These are phyloP conservation scores for Cololabis saira DNA, from an alignment of 2,113 vertebrate species.

Conservation along the genomic window DNA sequence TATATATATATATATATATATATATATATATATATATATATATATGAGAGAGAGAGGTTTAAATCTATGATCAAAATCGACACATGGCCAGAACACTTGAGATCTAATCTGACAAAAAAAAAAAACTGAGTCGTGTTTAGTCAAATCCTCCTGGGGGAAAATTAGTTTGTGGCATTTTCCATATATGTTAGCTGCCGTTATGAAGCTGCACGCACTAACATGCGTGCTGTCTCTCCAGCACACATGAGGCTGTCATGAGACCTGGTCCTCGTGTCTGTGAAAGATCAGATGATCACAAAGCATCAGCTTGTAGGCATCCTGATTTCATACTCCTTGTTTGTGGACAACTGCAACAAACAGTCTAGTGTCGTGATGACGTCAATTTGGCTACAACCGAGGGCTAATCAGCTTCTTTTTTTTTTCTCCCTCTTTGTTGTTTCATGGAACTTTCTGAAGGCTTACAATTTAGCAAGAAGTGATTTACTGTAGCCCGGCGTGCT, in stretches of 20 bases:
- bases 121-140: slow-evolving; percentile 32
- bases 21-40: too few species aligned
- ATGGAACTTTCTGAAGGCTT: slow-evolving; percentile 60
- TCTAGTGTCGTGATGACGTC: slow-evolving; percentile 71
- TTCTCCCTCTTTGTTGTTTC: slow-evolving; percentile 37
- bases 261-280: slow-evolving; percentile 53
- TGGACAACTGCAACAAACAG: slow-evolving; percentile 59
- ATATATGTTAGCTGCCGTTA: slow-evolving; percentile 14
- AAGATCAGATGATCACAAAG: slow-evolving; percentile 67
- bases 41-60: too few species aligned
- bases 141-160: slow-evolving; percentile 20
- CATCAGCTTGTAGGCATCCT: slow-evolving; percentile 45
- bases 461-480: slow-evolving; percentile 68
- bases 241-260: slow-evolving; percentile 61
- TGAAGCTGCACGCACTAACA: slow-evolving; percentile 1
- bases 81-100: slow-evolving; percentile 13
- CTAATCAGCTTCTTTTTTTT: slow-evolving; percentile 54
- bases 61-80: too few species aligned
- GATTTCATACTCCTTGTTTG: slow-evolving; percentile 49
- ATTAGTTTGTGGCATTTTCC: slow-evolving; percentile 25
- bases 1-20: too few species aligned
- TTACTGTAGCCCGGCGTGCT: slow-evolving; percentile 54
- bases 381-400: slow-evolving; percentile 50
- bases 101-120: slow-evolving; percentile 44
- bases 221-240: slow-evolving; percentile 22